These are phyloP conservation scores for Drosophila putrida DNA, from an alignment of 2,888 invertebrate genomes.

Conservation along the genomic window DNA sequence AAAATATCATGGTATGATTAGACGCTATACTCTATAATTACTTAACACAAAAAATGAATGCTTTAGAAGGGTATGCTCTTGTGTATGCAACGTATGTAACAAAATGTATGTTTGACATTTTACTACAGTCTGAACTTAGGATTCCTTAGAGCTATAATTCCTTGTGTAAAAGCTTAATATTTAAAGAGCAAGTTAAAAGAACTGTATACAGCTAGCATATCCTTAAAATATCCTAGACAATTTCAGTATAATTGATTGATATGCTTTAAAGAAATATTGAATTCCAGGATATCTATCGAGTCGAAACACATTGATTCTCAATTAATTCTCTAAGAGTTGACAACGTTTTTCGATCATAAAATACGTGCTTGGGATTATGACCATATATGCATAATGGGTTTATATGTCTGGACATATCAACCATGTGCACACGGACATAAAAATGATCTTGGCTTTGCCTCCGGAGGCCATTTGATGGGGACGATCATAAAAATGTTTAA, in stretches of 20 bases:
- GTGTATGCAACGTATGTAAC: too few species aligned
- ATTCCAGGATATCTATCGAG: slow-evolving; percentile 4
- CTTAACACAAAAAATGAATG: too few species aligned
- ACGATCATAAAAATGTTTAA: slow-evolving; percentile 61
- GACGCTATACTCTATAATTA: slow-evolving; percentile 7
- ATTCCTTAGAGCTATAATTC: too few species aligned
- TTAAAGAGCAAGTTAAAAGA: too few species aligned
- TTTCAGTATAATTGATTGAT: too few species aligned
- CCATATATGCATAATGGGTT: slow-evolving; percentile 26
- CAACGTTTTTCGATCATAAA: slow-evolving; percentile 21
- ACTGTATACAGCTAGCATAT: too few species aligned
- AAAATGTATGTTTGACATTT: too few species aligned
- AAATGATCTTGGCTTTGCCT: slow-evolving; percentile 19
- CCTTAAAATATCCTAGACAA: background rate
- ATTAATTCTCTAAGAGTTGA: slow-evolving; percentile 7
- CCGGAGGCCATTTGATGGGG: slow-evolving; percentile 42
- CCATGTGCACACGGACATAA: slow-evolving; percentile 13
- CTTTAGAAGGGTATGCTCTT: background rate
- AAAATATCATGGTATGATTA: slow-evolving; percentile 6
- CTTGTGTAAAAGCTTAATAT: too few species aligned
- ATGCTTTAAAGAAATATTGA: too few species aligned
- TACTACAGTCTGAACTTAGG: too few species aligned
- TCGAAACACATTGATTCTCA: background rate
- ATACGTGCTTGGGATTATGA: slow-evolving; percentile 2
- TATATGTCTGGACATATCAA: slow-evolving; percentile 21